A percentile compares a stretch with the other conserved stretches of the same genome.
Conservation (phyloP, 2,888 invertebrate species). For the Eilema griseolum region DNA sequence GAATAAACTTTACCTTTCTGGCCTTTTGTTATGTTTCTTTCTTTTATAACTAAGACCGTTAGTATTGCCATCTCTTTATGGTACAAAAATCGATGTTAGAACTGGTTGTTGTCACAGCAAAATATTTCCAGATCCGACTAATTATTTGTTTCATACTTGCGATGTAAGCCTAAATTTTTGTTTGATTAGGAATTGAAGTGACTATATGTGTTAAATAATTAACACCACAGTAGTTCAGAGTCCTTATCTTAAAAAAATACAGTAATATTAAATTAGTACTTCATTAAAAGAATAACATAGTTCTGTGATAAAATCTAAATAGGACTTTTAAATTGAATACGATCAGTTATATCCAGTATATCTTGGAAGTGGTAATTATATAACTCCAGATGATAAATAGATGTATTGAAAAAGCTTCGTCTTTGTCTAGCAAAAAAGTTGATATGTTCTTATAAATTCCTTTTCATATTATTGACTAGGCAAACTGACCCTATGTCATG, state of each 20-base stretch:
- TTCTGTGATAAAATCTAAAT: too few relatives aligned
- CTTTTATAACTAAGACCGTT: background rate
- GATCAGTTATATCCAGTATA: background rate
- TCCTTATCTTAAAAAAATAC: background rate
- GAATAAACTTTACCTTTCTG: too few relatives aligned
- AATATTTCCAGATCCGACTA: background rate
- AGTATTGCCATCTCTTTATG: too few relatives aligned
- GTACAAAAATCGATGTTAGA: background rate
- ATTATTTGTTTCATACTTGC: too few relatives aligned
- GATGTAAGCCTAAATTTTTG: background rate
- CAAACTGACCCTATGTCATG: conserved; percentile 39
- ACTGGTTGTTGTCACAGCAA: background rate
- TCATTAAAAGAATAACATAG: too few relatives aligned
- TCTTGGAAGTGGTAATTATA: background rate
- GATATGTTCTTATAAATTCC: conserved; percentile 17
- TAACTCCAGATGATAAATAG: background rate
- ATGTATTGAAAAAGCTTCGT: background rate
- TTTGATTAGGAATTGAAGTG: too few relatives aligned
- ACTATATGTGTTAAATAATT: background rate
- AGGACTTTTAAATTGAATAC: background rate
- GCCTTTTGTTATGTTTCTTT: too few relatives aligned
- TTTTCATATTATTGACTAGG: conserved; percentile 33
- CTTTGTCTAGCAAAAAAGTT: conserved; percentile 11
- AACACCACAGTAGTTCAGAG: background rate
- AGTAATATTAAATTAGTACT: too few relatives aligned